Percentiles rank a stretch among this genome's conserved stretches.
Evolutionary conservation across 2,888 invertebrate species (phyloP).

Genomic region (Amorpha juglandis): DNA sequence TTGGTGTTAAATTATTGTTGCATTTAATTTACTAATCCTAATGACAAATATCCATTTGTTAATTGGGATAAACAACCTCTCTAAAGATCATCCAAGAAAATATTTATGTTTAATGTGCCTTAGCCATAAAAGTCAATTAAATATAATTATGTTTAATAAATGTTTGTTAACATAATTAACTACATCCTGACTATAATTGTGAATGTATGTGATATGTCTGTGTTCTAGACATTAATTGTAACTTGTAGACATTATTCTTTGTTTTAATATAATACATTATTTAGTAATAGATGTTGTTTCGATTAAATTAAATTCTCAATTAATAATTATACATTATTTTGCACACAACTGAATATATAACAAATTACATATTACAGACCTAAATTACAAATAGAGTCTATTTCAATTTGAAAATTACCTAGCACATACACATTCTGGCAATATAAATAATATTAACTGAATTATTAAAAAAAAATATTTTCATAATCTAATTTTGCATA

Average conservation of each 20-base stretch:
- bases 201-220: constrained; percentile 10
- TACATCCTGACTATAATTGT: constrained; percentile 14
- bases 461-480: too few relatives aligned
- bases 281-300: constrained; percentile 5
- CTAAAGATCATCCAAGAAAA: not conserved
- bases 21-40: not conserved
- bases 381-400: too few relatives aligned
- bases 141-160: constrained; percentile 23
- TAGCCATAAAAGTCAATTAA: not conserved
- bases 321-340: too few relatives aligned
- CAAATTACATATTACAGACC: too few relatives aligned
- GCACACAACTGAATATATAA: too few relatives aligned
- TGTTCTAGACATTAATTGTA: constrained; percentile 22
- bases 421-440: too few relatives aligned
- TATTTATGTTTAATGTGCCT: not conserved
- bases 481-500: too few relatives aligned
- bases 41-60: constrained; percentile 7
- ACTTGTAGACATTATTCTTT: constrained; percentile 24
- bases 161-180: constrained; percentile 6
- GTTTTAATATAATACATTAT: constrained; percentile 27
- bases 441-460: too few relatives aligned
- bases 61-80: not conserved
- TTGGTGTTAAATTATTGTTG: not conserved
- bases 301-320: not conserved
- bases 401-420: too few relatives aligned